Conservation (phyloP, 2,797 vertebrate species). For the Phataginus tetradactyla region DNA sequence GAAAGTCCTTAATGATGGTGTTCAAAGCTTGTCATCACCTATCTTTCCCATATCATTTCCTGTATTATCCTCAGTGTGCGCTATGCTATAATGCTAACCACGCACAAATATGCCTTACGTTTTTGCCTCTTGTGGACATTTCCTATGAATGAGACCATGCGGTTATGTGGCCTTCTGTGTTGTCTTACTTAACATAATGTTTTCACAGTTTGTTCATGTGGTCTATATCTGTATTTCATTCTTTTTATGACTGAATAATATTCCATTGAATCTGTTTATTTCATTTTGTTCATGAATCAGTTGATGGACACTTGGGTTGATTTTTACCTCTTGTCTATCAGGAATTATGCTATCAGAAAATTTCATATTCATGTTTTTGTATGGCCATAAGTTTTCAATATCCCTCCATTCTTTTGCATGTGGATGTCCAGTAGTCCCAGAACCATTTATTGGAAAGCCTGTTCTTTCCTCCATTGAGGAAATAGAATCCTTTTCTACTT, state of each 20-base stretch:
- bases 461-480: not conserved
- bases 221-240: not conserved
- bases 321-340: not conserved
- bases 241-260: not conserved
- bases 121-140: not conserved
- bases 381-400: not conserved
- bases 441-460: not conserved
- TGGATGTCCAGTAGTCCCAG: not conserved
- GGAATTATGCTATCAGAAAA: not conserved
- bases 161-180: not conserved
- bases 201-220: not conserved
- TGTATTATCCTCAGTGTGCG: not conserved
- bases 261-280: not conserved
- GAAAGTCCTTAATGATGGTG: not conserved
- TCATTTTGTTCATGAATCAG: not conserved
- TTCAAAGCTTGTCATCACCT: not conserved
- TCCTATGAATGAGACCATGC: not conserved
- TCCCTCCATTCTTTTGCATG: not conserved
- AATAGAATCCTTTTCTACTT: not conserved
- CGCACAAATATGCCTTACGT: not conserved
- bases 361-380: not conserved
- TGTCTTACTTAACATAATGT: not conserved
- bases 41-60: not conserved
- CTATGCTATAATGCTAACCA: fast-evolving
- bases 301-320: not conserved